These are phyloP conservation scores for Chrysina gloriosa DNA, from an alignment of 2,888 invertebrate species.

Conservation along the genomic window DNA sequence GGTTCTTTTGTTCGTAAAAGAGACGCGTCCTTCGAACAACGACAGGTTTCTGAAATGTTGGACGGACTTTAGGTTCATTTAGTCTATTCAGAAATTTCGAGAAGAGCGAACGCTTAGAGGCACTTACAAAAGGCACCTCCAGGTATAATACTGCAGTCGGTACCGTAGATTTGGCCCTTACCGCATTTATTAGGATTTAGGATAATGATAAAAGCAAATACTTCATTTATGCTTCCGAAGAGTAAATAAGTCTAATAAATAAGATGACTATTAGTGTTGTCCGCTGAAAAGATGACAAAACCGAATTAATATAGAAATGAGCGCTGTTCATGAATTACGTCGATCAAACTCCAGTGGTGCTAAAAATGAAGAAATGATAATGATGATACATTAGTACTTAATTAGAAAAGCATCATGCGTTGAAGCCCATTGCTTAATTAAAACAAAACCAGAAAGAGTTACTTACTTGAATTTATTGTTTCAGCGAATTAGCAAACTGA, in stretches of 20 bases:
- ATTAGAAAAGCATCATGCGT: too few species aligned
- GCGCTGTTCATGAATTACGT: background rate
- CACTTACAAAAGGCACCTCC: constrained; percentile 24
- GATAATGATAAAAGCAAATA: constrained; percentile 27
- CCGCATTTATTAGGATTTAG: constrained; percentile 33
- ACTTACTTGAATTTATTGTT: too few species aligned
- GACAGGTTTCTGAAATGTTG: constrained; percentile 32
- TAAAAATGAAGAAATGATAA: too few species aligned
- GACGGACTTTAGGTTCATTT: constrained; percentile 39
- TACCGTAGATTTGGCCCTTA: constrained; percentile 16
- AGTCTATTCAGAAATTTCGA: constrained; percentile 36
- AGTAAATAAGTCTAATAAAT: constrained; percentile 26
- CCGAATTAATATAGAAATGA: constrained; percentile 22
- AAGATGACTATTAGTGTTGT: constrained; percentile 21
- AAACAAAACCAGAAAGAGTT: too few species aligned
- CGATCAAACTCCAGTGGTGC: too few species aligned
- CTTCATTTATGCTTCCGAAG: constrained; percentile 24
- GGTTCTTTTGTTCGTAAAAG: constrained; percentile 23
- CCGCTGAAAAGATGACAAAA: constrained; percentile 23
- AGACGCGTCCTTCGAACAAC: constrained; percentile 35
- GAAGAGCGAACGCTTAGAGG: constrained; percentile 26
- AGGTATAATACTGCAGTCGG: constrained; percentile 13
- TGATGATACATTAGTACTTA: too few species aligned
- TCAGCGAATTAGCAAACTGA: too few species aligned
- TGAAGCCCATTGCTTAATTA: too few species aligned